phyloP scores from a whole-genome alignment of 1,140 invertebrate species.

The Araneus ventricosus region DNA sequence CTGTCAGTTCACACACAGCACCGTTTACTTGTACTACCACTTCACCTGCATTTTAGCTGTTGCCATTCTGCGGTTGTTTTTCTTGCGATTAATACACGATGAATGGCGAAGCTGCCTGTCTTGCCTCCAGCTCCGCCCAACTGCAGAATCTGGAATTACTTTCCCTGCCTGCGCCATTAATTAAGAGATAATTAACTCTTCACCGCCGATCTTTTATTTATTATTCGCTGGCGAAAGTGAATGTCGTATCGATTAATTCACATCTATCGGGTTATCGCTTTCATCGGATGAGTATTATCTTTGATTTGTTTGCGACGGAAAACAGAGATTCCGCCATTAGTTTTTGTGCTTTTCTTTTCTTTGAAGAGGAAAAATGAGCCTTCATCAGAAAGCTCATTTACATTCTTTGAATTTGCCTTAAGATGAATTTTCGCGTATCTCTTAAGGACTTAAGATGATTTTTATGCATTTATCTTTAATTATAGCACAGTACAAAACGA shows the following conservation, averaged over 20 bases:
- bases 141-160: slow-evolving; percentile 52
- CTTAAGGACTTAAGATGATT: too few relatives aligned
- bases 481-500: too few relatives aligned
- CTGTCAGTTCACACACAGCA: too few relatives aligned
- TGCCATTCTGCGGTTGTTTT: slow-evolving; percentile 12
- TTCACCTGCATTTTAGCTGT: slow-evolving; percentile 8
- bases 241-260: slow-evolving; percentile 25
- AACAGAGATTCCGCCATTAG: neutral
- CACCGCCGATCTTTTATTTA: slow-evolving; percentile 28
- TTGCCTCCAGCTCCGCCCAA: slow-evolving; percentile 53
- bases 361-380: neutral
- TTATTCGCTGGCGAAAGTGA: neutral
- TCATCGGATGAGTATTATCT: slow-evolving; percentile 16
- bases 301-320: slow-evolving; percentile 11
- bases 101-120: slow-evolving; percentile 12
- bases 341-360: neutral
- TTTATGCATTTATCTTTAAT: too few relatives aligned
- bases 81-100: slow-evolving; percentile 31
- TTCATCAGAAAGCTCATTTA: neutral
- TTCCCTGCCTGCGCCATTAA: slow-evolving; percentile 56
- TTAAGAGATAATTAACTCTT: slow-evolving; percentile 70
- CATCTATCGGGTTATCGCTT: slow-evolving; percentile 33
- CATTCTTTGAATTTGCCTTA: too few relatives aligned
- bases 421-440: too few relatives aligned
- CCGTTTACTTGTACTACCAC: neutral